These are phyloP conservation scores for Proteles cristata DNA, from an alignment of 2,113 vertebrate species.

Conservation along the genomic window DNA sequence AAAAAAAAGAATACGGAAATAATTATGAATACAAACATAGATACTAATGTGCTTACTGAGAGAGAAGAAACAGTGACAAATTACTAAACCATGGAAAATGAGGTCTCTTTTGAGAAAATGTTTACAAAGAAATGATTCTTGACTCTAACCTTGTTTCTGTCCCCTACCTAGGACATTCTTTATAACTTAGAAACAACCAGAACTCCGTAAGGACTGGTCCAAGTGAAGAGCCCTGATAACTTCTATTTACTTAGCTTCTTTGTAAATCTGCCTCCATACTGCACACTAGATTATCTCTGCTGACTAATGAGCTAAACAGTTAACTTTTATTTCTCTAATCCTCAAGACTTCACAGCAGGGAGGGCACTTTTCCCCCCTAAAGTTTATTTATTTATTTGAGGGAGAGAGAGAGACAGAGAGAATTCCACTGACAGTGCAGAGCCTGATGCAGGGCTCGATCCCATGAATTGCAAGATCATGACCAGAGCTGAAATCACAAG, in stretches of 20 bases:
- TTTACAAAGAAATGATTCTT: background rate
- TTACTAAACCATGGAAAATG: background rate
- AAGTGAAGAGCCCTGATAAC: background rate
- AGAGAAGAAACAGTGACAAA: background rate
- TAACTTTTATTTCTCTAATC: background rate
- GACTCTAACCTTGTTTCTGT: background rate
- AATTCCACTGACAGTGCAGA: too few relatives aligned
- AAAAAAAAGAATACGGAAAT: background rate
- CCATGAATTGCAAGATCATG: too few relatives aligned
- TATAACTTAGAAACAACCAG: background rate
- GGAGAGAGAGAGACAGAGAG: too few relatives aligned
- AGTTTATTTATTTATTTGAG: too few relatives aligned
- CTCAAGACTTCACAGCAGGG: background rate
- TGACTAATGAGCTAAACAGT: slow-evolving; percentile 40
- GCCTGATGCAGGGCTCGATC: too few relatives aligned
- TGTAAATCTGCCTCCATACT: slow-evolving; percentile 4
- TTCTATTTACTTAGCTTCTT: background rate
- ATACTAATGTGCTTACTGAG: background rate
- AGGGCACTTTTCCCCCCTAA: background rate
- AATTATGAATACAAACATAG: slow-evolving; percentile 22
- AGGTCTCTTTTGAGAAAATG: background rate
- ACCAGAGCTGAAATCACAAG: too few relatives aligned
- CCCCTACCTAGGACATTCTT: background rate
- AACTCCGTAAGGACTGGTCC: background rate
- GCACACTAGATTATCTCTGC: slow-evolving; percentile 17